Conservation (phyloP, 2,113 vertebrate species). For the Nycticebus coucang region DNA sequence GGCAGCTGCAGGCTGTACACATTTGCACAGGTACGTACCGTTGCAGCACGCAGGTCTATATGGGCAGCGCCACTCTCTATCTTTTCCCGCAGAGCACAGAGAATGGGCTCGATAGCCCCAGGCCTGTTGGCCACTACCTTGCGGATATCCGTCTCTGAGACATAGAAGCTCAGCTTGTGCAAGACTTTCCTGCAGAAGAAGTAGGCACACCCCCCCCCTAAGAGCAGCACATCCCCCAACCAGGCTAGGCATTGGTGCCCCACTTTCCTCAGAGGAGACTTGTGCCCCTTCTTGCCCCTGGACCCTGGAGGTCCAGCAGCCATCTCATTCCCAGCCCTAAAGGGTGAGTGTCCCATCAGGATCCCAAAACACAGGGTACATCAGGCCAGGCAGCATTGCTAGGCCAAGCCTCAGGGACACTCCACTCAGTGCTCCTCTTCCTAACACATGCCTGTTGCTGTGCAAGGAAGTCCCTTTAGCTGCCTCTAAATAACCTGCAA, state of each 20-base stretch:
- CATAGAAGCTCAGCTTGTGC: constrained; percentile 84
- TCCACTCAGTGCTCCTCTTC: neutral
- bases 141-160: constrained; percentile 83
- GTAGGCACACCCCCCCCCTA: neutral
- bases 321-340: too few species aligned
- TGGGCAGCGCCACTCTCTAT: neutral
- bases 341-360: neutral
- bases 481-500: neutral
- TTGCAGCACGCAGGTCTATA: rapidly evolving
- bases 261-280: neutral
- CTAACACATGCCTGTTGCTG: neutral
- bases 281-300: too few species aligned
- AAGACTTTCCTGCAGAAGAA: constrained; percentile 83
- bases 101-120: constrained; percentile 83
- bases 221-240: neutral
- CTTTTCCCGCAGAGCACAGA: constrained; percentile 76
- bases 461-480: neutral
- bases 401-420: neutral
- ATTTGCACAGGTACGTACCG: neutral
- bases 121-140: constrained; percentile 81
- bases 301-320: too few species aligned
- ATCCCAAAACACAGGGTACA: neutral
- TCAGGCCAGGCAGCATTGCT: neutral
- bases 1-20: too few species aligned
- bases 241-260: too few species aligned